Percentiles rank a stretch among this genome's conserved stretches.
Conservation (phyloP, 2,888 invertebrate species). For the Hofmannophila pseudospretella region DNA sequence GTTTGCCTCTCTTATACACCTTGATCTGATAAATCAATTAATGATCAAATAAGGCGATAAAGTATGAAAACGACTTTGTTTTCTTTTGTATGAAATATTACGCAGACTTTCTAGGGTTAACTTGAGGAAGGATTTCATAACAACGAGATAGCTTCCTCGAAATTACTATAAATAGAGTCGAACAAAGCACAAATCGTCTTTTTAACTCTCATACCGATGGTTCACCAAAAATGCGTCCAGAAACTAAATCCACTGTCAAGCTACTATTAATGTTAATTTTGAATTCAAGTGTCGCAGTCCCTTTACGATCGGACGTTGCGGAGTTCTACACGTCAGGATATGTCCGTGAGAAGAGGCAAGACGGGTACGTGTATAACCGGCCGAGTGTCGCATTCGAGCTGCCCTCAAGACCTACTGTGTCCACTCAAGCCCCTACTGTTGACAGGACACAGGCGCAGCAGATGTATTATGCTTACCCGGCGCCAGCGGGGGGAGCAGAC, state of each 20-base stretch:
- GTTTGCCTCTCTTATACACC: no score
- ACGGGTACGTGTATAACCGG: constrained; percentile 64
- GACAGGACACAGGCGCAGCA: constrained; percentile 58
- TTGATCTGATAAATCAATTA: no score
- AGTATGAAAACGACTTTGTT: no score
- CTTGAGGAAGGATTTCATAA: constrained; percentile 42
- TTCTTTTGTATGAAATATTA: no score
- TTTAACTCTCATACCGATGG: constrained; percentile 18
- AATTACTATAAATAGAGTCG: constrained; percentile 50
- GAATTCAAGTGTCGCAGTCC: constrained; percentile 13
- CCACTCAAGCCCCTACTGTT: constrained; percentile 57
- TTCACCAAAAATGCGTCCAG: constrained; percentile 30
- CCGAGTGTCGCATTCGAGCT: constrained; percentile 62
- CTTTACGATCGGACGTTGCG: constrained; percentile 10
- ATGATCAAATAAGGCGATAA: no score
- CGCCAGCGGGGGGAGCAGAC: constrained; percentile 30
- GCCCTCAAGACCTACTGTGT: constrained; percentile 36
- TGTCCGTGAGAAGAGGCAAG: constrained; percentile 51
- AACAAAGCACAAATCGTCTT: constrained; percentile 34
- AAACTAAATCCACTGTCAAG: constrained; percentile 20
- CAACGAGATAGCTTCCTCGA: constrained; percentile 35
- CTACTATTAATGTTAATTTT: constrained; percentile 26
- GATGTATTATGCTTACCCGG: constrained; percentile 68
- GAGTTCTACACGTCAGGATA: constrained; percentile 18
- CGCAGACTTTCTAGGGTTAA: constrained; percentile 33